A percentile compares a stretch with the other conserved stretches of the same genome.
Evolutionary conservation across 2,113 vertebrate species (phyloP).

Genomic region (Corythoichthys intestinalis): DNA sequence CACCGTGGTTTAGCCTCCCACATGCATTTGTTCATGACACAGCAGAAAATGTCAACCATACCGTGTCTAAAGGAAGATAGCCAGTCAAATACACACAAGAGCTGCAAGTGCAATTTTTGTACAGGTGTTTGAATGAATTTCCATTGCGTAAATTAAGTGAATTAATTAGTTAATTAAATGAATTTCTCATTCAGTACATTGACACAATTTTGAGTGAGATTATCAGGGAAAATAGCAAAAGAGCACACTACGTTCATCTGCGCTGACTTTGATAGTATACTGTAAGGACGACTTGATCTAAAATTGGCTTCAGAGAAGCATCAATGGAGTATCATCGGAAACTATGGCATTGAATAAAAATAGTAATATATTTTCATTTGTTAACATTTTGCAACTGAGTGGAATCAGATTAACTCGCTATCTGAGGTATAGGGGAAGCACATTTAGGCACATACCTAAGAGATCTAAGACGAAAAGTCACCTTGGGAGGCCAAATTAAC

Average conservation of each 20-base stretch:
- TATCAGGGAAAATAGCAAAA: background rate
- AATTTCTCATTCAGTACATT: background rate
- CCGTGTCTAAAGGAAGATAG: constrained; percentile 37
- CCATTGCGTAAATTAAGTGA: background rate
- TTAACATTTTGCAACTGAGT: constrained; percentile 14
- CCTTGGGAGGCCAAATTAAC: constrained; percentile 68
- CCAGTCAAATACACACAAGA: constrained; percentile 28
- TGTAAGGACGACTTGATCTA: constrained; percentile 58
- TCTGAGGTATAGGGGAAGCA: constrained; percentile 25
- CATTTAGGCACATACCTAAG: constrained; percentile 37
- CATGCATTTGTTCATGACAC: constrained; percentile 56
- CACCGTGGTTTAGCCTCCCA: constrained; percentile 43
- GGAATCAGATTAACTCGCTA: constrained; percentile 22
- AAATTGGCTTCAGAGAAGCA: constrained; percentile 36
- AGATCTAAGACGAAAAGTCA: constrained; percentile 67
- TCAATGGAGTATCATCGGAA: constrained; percentile 23
- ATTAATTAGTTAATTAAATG: no score
- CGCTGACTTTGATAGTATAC: constrained; percentile 44
- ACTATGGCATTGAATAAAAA: constrained; percentile 13
- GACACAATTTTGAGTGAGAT: background rate
- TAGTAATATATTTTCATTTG: background rate
- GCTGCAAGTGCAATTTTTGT: constrained; percentile 1
- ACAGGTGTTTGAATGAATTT: background rate
- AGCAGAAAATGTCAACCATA: constrained; percentile 59
- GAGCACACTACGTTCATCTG: background rate